A percentile compares a stretch with the other conserved stretches of the same genome.
Evolutionary conservation across 2,113 vertebrate species (phyloP).

Genomic region (Pyrgilauda ruficollis): DNA sequence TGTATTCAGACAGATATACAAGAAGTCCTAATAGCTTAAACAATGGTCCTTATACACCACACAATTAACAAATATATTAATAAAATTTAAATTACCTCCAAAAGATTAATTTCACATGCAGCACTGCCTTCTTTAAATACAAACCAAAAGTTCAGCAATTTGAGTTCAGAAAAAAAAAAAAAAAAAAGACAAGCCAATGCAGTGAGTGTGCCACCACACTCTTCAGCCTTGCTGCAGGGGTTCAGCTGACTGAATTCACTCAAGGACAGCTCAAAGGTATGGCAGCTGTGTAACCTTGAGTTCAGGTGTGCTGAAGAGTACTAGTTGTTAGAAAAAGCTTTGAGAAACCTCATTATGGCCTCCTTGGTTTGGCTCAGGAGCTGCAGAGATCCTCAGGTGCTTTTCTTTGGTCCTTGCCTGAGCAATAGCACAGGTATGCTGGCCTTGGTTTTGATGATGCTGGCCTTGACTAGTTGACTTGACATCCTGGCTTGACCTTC

Average conservation of each 20-base stretch:
- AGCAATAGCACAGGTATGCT: neutral
- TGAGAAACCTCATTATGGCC: neutral
- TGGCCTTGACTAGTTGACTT: neutral
- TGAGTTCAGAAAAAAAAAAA: neutral
- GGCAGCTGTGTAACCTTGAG: neutral
- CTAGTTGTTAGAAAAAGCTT: neutral
- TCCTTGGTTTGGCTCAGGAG: neutral
- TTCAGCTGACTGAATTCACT: neutral
- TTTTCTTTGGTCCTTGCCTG: neutral
- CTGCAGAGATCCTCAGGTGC: neutral
- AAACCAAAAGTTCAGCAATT: neutral
- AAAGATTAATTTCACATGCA: neutral
- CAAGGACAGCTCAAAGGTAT: neutral
- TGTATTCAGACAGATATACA: neutral
- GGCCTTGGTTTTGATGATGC: neutral
- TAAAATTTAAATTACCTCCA: neutral
- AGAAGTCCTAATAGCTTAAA: neutral
- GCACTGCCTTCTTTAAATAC: neutral
- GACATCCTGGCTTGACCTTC: neutral
- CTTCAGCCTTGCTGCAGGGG: neutral
- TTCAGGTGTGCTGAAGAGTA: neutral
- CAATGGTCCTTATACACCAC: neutral
- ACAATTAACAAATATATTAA: neutral
- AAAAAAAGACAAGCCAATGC: fast-evolving
- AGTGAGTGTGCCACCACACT: neutral